Evolutionary conservation across 2,888 invertebrate genomes (phyloP), one percentile per base, ranked within the genome.

Genomic region (Cremastobaeus sp.): DNA sequence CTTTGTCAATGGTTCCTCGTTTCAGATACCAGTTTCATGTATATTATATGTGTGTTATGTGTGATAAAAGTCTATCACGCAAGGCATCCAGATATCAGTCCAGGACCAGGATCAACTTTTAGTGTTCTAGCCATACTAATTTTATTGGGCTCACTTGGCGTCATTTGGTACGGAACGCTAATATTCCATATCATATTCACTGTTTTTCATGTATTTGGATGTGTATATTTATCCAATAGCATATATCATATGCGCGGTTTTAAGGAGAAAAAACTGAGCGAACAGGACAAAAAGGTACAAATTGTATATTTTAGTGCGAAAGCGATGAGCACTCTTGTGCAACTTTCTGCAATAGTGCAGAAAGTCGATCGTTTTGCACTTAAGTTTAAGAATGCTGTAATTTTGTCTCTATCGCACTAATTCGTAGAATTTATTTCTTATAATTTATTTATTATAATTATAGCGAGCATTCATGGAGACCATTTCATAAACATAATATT

Each of bases 1-100:
- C n/a, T n/a, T n/a, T n/a, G n/a, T n/a, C n/a, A n/a, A n/a, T n/a
- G n/a, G n/a, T n/a, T n/a, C n/a, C n/a, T n/a, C n/a, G n/a, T 57
- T 90, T 18, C 89, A 96, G 96, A 96, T 86, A 95, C 96, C 0
- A 94, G 96, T 78, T 96, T 96, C 86, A 97, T 97, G 96, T 97
- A 96, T 87, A 93, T 96, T 78, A 95, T 96, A 81, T 93, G 95
- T 0, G 94, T 95, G 59, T 88, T 97, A 52, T 93, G 93, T 81
- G 95, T 96, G 92, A 90, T 96, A 54, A 95, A 95, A 88, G 90
- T 96, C 77, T 96, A 96, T 86, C 96, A 96, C 88, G 93, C 92
- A 45, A 90, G 96, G 0, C 96, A 96, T 88, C 95, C 96, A 0
- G 96, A 96, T 85, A 93, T 96, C 76, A 95, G 94, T 83, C 95